Evolutionary conservation across 2,888 invertebrate species (phyloP).

Genomic region (Vesta saturnalis): DNA sequence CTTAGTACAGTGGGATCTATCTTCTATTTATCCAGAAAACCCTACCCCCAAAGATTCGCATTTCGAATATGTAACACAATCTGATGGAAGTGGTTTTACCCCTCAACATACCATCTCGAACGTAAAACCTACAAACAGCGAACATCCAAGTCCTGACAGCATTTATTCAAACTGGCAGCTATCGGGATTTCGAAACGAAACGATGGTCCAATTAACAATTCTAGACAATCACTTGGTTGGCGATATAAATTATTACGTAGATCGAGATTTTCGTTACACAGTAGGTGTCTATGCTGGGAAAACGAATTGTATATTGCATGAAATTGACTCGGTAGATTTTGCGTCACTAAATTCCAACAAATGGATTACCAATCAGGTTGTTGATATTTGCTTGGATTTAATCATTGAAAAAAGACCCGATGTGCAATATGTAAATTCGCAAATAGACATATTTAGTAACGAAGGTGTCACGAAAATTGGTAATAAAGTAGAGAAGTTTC

Average conservation of each 20-base stretch:
- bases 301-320: neutral
- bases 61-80: neutral
- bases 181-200: neutral
- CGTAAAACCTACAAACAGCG: too few relatives aligned
- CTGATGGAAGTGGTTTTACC: neutral
- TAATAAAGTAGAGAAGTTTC: neutral
- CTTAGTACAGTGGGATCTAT: neutral
- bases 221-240: neutral
- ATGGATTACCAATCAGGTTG: conserved; percentile 10
- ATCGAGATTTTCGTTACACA: neutral
- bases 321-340: conserved; percentile 5
- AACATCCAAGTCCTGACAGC: neutral
- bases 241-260: conserved; percentile 5
- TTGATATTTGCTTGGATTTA: conserved; percentile 8
- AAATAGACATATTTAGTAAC: neutral
- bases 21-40: neutral
- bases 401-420: neutral
- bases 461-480: neutral
- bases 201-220: neutral
- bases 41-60: neutral
- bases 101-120: neutral
- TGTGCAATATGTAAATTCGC: neutral
- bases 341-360: neutral
- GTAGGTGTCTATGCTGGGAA: neutral
- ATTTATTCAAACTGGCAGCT: neutral